Conservation (phyloP, 2,113 vertebrate genomes). For the Vulpes vulpes region DNA sequence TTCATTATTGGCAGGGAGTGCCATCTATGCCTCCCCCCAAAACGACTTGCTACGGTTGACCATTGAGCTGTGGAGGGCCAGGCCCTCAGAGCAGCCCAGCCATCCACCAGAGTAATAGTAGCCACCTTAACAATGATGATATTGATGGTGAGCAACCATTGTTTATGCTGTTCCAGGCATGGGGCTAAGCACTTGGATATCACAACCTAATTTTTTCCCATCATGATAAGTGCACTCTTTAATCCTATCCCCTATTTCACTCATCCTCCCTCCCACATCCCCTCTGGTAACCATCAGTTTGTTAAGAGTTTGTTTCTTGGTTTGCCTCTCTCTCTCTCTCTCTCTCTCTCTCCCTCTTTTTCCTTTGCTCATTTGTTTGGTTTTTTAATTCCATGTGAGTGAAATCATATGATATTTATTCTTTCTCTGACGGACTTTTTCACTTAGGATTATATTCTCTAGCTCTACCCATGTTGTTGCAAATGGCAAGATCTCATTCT, state of each 20-base stretch:
- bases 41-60: background rate
- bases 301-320: background rate
- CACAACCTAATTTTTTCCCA: background rate
- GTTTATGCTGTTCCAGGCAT: no score
- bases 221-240: background rate
- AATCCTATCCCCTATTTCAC: background rate
- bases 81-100: background rate
- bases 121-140: fast-evolving
- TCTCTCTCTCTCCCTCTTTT: background rate
- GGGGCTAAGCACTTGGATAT: background rate
- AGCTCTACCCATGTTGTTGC: background rate
- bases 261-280: background rate
- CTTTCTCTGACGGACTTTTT: background rate
- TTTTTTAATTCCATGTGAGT: background rate
- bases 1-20: background rate
- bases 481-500: background rate
- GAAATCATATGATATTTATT: background rate
- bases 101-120: fast-evolving
- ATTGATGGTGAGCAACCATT: fast-evolving
- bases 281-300: background rate
- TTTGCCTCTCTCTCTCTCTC: background rate
- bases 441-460: background rate
- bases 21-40: background rate
- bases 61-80: background rate
- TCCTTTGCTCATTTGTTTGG: background rate